A percentile compares a stretch with the other conserved stretches of the same genome.
phyloP scores from a whole-genome alignment of 2,888 invertebrate genomes.

The Sicus ferrugineus region DNA sequence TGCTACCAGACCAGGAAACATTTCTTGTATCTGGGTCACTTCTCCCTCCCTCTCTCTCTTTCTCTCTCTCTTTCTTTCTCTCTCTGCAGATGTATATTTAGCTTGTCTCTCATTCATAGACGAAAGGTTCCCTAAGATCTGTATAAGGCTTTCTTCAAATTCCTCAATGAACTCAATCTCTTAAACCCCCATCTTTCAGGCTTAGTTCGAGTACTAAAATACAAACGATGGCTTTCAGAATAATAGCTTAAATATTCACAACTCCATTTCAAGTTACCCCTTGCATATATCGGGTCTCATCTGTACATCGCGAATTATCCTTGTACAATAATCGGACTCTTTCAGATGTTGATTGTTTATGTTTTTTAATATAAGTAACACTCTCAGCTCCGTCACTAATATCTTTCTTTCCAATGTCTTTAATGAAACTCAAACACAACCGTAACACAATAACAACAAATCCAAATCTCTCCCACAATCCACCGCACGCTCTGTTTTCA shows the following conservation, averaged over 20 bases:
- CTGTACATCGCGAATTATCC: too few relatives aligned
- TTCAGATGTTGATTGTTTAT: too few relatives aligned
- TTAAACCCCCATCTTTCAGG: background rate
- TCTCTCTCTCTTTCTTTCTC: constrained; percentile 4
- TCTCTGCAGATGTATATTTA: background rate
- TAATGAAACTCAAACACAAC: background rate
- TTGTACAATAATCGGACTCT: too few relatives aligned
- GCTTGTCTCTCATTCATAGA: background rate
- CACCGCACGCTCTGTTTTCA: background rate
- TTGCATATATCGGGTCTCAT: too few relatives aligned
- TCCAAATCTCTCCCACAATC: background rate
- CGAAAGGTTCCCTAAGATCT: background rate
- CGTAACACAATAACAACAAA: too few relatives aligned
- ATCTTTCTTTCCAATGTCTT: background rate
- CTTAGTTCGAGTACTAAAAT: background rate
- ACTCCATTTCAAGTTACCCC: too few relatives aligned
- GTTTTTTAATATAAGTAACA: too few relatives aligned
- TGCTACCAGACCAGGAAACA: too few relatives aligned
- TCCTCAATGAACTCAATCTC: constrained; percentile 3
- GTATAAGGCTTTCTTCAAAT: background rate
- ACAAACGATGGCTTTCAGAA: too few relatives aligned
- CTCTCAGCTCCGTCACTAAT: too few relatives aligned
- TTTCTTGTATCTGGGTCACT: background rate
- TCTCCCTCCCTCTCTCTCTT: background rate
- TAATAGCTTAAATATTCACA: too few relatives aligned